phyloP scores from a whole-genome alignment of 2,888 invertebrate species.

The Acrobasis repandana region DNA sequence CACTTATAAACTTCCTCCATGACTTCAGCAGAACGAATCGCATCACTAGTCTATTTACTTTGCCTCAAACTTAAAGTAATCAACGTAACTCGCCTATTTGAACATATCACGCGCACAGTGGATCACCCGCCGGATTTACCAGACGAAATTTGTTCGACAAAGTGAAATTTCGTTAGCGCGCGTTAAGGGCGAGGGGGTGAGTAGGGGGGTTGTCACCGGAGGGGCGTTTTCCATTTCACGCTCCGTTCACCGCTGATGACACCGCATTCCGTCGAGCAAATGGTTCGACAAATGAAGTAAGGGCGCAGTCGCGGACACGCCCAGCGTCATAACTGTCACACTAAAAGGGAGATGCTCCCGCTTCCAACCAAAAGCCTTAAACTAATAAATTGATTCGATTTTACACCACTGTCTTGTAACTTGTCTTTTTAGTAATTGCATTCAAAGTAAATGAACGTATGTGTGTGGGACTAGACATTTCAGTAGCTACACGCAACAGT shows the following conservation, averaged over 20 bases:
- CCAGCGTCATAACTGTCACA: slow-evolving; percentile 78
- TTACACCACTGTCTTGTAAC: slow-evolving; percentile 43
- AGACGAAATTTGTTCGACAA: slow-evolving; percentile 50
- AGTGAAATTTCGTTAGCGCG: slow-evolving; percentile 74
- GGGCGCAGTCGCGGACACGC: slow-evolving; percentile 74
- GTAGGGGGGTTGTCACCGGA: slow-evolving; percentile 60
- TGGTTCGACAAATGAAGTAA: slow-evolving; percentile 80
- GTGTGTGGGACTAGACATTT: neutral
- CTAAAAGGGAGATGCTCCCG: slow-evolving; percentile 44
- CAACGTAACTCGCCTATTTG: slow-evolving; percentile 53
- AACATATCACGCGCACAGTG: slow-evolving; percentile 49
- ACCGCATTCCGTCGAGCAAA: slow-evolving; percentile 79
- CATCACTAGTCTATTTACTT: slow-evolving; percentile 39
- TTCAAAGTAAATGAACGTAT: slow-evolving; percentile 10
- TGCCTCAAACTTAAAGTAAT: slow-evolving; percentile 48
- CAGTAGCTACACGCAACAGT: neutral
- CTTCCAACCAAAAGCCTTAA: slow-evolving; percentile 47
- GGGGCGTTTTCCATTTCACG: slow-evolving; percentile 83
- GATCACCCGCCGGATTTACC: slow-evolving; percentile 40
- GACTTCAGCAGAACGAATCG: slow-evolving; percentile 37
- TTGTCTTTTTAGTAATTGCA: slow-evolving; percentile 26
- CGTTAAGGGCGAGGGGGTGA: slow-evolving; percentile 55
- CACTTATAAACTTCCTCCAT: slow-evolving; percentile 26
- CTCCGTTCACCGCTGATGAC: slow-evolving; percentile 79
- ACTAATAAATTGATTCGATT: slow-evolving; percentile 69